A percentile compares a stretch with the other conserved stretches of the same genome.
These are phyloP conservation scores for Sebastes aleutianus DNA, from an alignment of 2,797 vertebrate species.

Conservation along the genomic window DNA sequence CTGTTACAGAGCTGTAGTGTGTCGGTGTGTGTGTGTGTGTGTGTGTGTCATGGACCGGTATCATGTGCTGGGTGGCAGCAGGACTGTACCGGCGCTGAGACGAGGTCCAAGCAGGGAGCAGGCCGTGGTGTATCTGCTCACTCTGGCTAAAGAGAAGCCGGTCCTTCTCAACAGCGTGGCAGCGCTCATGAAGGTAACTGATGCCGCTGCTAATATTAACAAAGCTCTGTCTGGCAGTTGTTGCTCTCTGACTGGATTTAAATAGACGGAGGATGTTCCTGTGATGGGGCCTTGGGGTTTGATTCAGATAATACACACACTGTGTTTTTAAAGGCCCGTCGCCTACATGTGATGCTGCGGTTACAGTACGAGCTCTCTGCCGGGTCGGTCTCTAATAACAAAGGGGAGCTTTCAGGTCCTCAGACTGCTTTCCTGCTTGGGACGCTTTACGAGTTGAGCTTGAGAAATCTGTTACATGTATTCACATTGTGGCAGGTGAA, in stretches of 20 bases:
- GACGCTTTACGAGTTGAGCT: neutral
- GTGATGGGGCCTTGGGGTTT: neutral
- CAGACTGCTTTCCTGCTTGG: neutral
- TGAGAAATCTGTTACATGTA: neutral
- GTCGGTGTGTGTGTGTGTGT: neutral
- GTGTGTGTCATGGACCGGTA: constrained; percentile 50
- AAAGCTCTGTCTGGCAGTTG: constrained; percentile 2
- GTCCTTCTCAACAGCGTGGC: constrained; percentile 49
- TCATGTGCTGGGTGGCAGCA: constrained; percentile 7
- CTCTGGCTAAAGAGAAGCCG: constrained; percentile 59
- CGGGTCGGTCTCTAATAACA: constrained; percentile 6
- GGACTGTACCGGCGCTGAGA: constrained; percentile 15
- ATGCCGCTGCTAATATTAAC: constrained; percentile 44
- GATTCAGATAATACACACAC: neutral
- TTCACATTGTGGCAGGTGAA: neutral
- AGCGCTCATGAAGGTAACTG: constrained; percentile 68
- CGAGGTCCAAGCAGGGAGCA: constrained; percentile 35
- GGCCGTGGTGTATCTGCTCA: constrained; percentile 35
- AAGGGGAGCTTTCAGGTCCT: constrained; percentile 23
- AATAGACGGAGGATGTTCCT: neutral
- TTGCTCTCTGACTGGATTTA: constrained; percentile 20
- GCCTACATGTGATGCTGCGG: constrained; percentile 47
- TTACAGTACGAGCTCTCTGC: neutral
- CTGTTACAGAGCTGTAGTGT: neutral
- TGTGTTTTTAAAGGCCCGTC: constrained; percentile 12